Base-by-base conservation (phyloP, 2,797 vertebrate genomes). In the Poecile montanus region DNA sequence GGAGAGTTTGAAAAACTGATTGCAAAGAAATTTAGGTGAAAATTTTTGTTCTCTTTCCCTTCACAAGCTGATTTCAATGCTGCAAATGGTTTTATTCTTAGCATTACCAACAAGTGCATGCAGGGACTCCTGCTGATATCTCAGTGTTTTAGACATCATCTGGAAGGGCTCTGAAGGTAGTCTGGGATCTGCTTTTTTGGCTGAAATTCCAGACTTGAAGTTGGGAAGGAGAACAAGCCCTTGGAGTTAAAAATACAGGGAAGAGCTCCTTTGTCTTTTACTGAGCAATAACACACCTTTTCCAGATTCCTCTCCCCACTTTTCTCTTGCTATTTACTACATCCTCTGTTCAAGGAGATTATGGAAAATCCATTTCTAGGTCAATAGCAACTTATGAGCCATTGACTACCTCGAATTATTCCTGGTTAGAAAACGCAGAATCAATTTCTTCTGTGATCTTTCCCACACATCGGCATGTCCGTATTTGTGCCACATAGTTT, bases 201-300 rank as follows among this genome's bases (percentile, higher is more conserved):
- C 85, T 90, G 73, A 80, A 91, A 85, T 56, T 85, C 53, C 57
- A 62, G 61, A 53, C 36, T 42, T 85, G 61, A 44, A 73, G 19
- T 62, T 65, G n/a, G 80, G 77, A 94, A 94, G 66, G 80, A 90
- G 62, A 88, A 15, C 40, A 77, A 54, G 51, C 89, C 89, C 84
- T 88, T 96, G 92, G 47, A 81, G 70, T 73, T 78, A 93, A 88
- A 91, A 94, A 82, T 83, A 73, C 8, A 56, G 34, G 16, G 53
- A 89, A 65, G 38, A 78, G 15, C 54, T 83, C 12, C 13, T 77
- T 93, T 76, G 61, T 34, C 53, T 81, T n/a, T 51, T 38, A n/a
- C 27, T 57, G 80, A 90, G 70, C 38, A 81, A 48, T 47, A 80
- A 81, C 58, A 40, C 6, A 29, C 44, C 27, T 72, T 81, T 57